These are phyloP conservation scores for Notechis scutatus DNA, from an alignment of 2,113 vertebrate species.

Conservation along the genomic window DNA sequence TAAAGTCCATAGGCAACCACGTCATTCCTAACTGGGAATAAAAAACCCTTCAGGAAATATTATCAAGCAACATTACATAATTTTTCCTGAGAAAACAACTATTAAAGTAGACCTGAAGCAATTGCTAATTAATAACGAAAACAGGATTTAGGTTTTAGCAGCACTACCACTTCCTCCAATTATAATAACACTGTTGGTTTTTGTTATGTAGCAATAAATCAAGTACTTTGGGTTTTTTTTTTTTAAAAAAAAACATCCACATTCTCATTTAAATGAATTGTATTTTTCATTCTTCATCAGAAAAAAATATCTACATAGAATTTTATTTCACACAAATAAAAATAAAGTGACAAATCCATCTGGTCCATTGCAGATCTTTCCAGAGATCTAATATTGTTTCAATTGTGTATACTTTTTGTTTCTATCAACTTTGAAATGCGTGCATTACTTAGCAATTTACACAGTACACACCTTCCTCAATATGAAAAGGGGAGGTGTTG, in stretches of 20 bases:
- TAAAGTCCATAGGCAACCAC: not conserved
- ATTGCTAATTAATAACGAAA: not conserved
- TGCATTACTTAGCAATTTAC: not conserved
- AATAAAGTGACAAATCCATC: not conserved
- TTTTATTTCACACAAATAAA: not conserved
- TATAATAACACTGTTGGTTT: fast-evolving
- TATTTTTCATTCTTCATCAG: not conserved
- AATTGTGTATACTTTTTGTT: not conserved
- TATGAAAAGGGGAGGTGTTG: not conserved
- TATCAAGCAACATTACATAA: not conserved
- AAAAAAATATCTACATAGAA: not conserved
- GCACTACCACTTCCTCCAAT: not conserved
- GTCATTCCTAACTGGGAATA: fast-evolving
- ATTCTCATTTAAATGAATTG: not conserved
- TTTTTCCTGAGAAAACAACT: not conserved
- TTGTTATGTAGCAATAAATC: fast-evolving
- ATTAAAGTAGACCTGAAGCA: not conserved
- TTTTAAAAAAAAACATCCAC: not conserved
- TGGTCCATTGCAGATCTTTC: not conserved
- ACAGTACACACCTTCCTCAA: not conserved
- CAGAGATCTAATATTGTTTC: not conserved
- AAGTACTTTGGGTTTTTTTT: not conserved
- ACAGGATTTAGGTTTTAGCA: conserved; percentile 4
- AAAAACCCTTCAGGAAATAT: not conserved
- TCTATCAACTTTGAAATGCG: not conserved